Evolutionary conservation across 2,888 invertebrate genomes (phyloP), one percentile per base, ranked within the genome.

Genomic region (Aphidoletes aphidimyza): DNA sequence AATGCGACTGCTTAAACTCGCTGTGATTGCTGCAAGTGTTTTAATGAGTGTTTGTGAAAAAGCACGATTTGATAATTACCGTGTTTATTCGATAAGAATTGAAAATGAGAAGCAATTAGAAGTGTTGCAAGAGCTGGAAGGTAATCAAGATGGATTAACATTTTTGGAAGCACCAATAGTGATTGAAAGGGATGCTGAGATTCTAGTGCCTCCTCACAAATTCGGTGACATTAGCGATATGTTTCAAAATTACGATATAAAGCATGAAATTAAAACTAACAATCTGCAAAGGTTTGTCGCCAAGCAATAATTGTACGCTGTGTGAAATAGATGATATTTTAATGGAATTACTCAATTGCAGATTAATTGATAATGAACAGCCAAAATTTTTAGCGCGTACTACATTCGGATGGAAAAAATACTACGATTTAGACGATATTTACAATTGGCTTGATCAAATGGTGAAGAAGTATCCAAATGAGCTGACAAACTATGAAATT

Each of bases 381-480:
- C 88, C 88, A 37, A 69, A 85, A 85, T 84, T 83, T 84, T 59
- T 85, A 85, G 84, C 84, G 54, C 86, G 88, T 6, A 14, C 11
- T 30, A 90, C 89, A n/a, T 87, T 85, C 88, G 0, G 86, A 86
- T 34, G 89, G 88, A 59, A 89, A 1, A 47, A 45, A 17, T 87
- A 86, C 81, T 84, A 86, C 85, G 83, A 81, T 22, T 85, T 86
- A 19, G 81, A 84, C 30, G 84, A 91, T 85, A 92, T 92, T 69
- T 90, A 92, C 85, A 88, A 87, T 0, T 92, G 92, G 91, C 89
- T 93, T 8, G 89, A 90, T 22, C 89, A 90, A 5, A 87, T 91
- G 85, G 91, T 90, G 39, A 86, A 86, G 8, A 85, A 87, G 0
- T 89, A 91, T 87, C 89, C 92, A 0, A 86, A 90, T 19, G 89